These are phyloP conservation scores for Meliscaeva auricollis DNA, from an alignment of 2,888 invertebrate genomes.

Conservation along the genomic window DNA sequence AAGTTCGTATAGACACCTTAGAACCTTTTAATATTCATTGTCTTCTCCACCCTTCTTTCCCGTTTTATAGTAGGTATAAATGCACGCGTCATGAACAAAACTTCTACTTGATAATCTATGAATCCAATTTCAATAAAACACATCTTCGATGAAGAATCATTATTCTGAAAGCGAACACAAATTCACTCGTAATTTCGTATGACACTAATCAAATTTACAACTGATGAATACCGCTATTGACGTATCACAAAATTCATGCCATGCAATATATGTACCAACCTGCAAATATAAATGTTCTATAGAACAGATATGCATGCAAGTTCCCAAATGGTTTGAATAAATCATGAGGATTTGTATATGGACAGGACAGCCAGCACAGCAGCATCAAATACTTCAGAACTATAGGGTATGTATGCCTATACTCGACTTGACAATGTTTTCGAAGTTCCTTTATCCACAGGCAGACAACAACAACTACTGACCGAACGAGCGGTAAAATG, in stretches of 20 bases:
- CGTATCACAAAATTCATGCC: slow-evolving; percentile 68
- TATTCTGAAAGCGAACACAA: slow-evolving; percentile 31
- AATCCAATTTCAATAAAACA: slow-evolving; percentile 44
- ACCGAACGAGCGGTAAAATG: slow-evolving; percentile 20
- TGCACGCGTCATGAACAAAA: neutral
- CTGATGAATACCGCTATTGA: slow-evolving; percentile 65
- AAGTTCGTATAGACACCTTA: no score
- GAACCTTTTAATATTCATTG: no score
- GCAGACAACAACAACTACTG: neutral
- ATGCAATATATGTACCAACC: neutral
- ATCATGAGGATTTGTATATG: slow-evolving; percentile 60
- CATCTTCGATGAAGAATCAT: slow-evolving; percentile 35
- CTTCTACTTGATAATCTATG: neutral
- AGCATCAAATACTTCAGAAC: slow-evolving; percentile 51
- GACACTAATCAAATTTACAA: slow-evolving; percentile 74
- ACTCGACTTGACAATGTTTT: neutral
- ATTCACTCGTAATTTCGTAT: slow-evolving; percentile 41
- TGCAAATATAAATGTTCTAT: neutral
- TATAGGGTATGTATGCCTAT: neutral
- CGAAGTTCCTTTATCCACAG: no score
- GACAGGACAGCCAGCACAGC: slow-evolving; percentile 16
- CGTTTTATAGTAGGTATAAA: no score
- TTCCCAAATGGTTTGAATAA: slow-evolving; percentile 58
- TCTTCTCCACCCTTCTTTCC: no score
- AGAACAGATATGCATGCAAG: slow-evolving; percentile 1